Percentiles rank a stretch among this genome's conserved stretches.
phyloP scores from a whole-genome alignment of 2,888 invertebrate species.

The Chaitophorus viminalis region DNA sequence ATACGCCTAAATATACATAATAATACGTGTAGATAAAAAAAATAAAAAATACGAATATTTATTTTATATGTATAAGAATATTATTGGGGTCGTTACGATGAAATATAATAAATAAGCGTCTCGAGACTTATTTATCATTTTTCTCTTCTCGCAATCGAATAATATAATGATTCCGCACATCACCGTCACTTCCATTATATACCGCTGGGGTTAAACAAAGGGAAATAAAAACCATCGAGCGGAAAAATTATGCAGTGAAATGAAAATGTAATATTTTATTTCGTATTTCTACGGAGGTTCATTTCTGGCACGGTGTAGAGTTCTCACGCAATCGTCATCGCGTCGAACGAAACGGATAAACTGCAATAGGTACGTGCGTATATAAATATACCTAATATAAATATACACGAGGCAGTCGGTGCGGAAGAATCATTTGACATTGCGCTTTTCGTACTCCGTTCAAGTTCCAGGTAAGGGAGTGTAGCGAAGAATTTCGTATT shows the following conservation, averaged over 20 bases:
- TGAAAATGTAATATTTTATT: not conserved
- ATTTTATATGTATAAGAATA: not conserved
- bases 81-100: constrained; percentile 12
- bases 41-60: too few relatives aligned
- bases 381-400: too few relatives aligned
- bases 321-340: too few relatives aligned
- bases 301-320: too few relatives aligned
- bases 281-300: not conserved
- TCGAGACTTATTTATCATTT: constrained; percentile 14
- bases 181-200: too few relatives aligned
- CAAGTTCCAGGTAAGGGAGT: too few relatives aligned
- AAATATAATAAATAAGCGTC: constrained; percentile 20
- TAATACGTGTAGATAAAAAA: not conserved
- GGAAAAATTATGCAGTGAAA: not conserved
- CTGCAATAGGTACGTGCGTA: too few relatives aligned
- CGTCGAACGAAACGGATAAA: not conserved
- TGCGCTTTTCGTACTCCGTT: too few relatives aligned
- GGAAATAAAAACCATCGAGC: not conserved
- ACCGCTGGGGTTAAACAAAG: not conserved
- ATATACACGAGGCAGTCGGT: too few relatives aligned
- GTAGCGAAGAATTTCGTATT: too few relatives aligned
- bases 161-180: constrained; percentile 3
- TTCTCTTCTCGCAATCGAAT: not conserved
- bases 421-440: not conserved
- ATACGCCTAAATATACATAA: not conserved